Evolutionary conservation across 2,113 vertebrate genomes (phyloP), one percentile per base, ranked within the genome.

Genomic region (Potamarius usumacintae): DNA sequence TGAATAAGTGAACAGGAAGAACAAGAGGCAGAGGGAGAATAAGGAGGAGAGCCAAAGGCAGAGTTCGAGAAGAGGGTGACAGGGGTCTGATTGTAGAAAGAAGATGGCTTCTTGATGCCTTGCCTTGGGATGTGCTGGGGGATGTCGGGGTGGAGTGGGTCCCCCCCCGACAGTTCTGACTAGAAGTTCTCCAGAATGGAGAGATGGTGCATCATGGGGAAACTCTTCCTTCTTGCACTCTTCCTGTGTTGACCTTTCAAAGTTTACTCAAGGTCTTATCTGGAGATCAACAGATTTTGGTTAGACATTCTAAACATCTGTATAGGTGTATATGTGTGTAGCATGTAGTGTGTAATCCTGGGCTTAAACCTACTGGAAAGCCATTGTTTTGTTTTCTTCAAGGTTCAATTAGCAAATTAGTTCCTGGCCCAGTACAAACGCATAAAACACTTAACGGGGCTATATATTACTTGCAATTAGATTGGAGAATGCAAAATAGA

Each of bases 1-100:
- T 94, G 92, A 94, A 94, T 95, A 92, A 92, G 94, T 93, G 92
- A 93, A 87, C 85, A 90, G 90, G 74, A 69, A 30, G 58, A 81
- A 53, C n/a, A 74, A 58, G 69, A 60, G 63, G 72, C 62, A 87
- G 83, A 76, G 77, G 15, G 55, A 74, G 74, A 63, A 34, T 8
- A 48, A 86, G 82, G 5, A 12, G n/a, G 27, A 55, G 52, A 27
- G 62, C 63, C 42, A 20, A 81, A 81, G 52, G 52, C 62, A 67
- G 10, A 48, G 76, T 67, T 52, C 20, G 76, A 58, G 63, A 55
- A 67, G 48, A 22, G 22, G 27, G 30, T 83, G 62, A 65, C 48
- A 65, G 82, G 10, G 58, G 62, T 20, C 63, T 69, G 82, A 71
- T 84, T 67, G 50, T 67, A 30, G 15, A 84, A 20, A 63, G 63